phyloP scores from a whole-genome alignment of 2,888 invertebrate species.

The Drosophila setosimentum region DNA sequence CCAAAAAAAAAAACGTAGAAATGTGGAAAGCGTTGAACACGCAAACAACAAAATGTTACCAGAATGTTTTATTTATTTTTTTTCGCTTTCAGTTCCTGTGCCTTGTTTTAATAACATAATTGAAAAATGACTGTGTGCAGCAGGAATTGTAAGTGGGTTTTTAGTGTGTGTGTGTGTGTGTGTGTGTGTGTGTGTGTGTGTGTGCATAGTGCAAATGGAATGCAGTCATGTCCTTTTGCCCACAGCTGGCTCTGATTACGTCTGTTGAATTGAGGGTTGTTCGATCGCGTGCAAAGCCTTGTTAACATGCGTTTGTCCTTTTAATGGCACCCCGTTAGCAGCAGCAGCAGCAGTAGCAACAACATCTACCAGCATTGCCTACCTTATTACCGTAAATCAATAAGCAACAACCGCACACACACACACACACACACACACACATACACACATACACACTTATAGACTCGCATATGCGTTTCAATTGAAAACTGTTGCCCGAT shows the following conservation, averaged over 20 bases:
- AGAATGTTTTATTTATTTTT: constrained; percentile 16
- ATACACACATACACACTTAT: neutral
- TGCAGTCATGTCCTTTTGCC: constrained; percentile 50
- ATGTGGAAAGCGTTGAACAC: constrained; percentile 54
- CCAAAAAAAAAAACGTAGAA: constrained; percentile 5
- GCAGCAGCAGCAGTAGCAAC: constrained; percentile 30
- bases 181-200: neutral
- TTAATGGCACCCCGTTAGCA: constrained; percentile 45
- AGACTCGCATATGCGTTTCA: constrained; percentile 22
- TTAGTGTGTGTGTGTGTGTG: neutral
- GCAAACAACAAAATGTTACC: constrained; percentile 56
- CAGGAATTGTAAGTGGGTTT: constrained; percentile 26
- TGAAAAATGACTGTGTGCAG: constrained; percentile 68
- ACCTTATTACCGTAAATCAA: constrained; percentile 71
- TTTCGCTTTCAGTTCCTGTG: constrained; percentile 45
- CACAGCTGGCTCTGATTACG: constrained; percentile 65
- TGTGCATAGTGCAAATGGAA: constrained; percentile 45
- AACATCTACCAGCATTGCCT: constrained; percentile 20
- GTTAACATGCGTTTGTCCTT: constrained; percentile 77
- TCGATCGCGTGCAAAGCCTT: constrained; percentile 68
- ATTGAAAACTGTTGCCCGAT: constrained; percentile 31
- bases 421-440: constrained; percentile 9
- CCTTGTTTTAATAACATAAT: constrained; percentile 79
- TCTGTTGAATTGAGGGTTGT: constrained; percentile 41
- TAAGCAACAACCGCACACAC: constrained; percentile 47